phyloP scores from a whole-genome alignment of 2,888 invertebrate genomes.

The Mesoligia furuncula region DNA sequence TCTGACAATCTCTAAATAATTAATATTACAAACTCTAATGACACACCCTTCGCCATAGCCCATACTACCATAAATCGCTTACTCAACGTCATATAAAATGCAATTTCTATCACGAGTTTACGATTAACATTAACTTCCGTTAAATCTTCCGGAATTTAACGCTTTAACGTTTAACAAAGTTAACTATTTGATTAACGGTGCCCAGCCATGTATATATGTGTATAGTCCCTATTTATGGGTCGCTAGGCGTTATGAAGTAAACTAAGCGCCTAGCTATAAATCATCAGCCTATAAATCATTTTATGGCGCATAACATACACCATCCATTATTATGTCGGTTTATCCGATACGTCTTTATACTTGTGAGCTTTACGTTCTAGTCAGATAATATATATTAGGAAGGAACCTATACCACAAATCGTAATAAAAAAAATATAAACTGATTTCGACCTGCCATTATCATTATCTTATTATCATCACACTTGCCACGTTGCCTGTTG shows the following conservation, averaged over 20 bases:
- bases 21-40: too few species aligned
- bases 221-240: background rate
- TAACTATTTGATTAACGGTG: background rate
- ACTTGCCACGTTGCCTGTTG: constrained; percentile 3
- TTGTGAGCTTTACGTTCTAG: background rate
- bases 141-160: background rate
- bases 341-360: background rate
- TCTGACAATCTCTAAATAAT: too few species aligned
- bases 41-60: too few species aligned
- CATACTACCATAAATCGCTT: too few species aligned
- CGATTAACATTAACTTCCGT: background rate
- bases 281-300: constrained; percentile 21
- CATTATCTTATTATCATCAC: too few species aligned
- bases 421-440: background rate
- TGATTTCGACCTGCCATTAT: background rate
- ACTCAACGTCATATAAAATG: background rate
- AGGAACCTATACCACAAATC: background rate
- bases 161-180: background rate
- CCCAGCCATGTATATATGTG: background rate
- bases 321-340: background rate
- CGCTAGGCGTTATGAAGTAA: background rate
- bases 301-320: constrained; percentile 8
- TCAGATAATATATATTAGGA: background rate
- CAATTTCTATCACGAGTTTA: background rate
- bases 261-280: constrained; percentile 5